Evolutionary conservation across 2,113 vertebrate species (phyloP), one percentile per base, ranked within the genome.

Genomic region (Coptodon bakossiorum): DNA sequence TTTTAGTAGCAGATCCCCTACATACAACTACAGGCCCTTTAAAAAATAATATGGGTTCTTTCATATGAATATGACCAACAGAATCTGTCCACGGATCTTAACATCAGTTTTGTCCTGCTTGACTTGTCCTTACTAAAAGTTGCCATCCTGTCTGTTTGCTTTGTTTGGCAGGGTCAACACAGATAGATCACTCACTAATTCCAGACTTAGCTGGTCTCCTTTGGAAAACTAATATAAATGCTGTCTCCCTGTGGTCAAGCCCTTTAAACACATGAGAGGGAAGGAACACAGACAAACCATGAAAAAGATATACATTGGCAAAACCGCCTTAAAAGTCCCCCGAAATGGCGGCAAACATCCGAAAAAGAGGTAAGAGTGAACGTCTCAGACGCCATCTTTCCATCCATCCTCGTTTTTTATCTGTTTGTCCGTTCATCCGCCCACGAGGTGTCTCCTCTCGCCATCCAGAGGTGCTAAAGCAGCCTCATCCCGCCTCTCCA

Each of bases 221-320:
- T 87, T 87, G 81, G 88, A 71, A 92, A 88, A 80, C 83, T 87
- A 91, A 91, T 83, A 85, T 88, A 84, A 90, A 92, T 89, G 92
- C 88, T 85, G 85, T 84, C 90, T 85, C 84, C 92, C 89, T 76
- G 88, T 84, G 90, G 89, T 91, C 94, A 80, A 94, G 91, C 82
- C 71, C 88, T 88, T 85, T 90, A 92, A 95, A 95, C 94, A 94
- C 94, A 96, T 95, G 95, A 95, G 94, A 94, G 93, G 93, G 88
- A 94, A 91, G 93, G 91, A 96, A 95, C 95, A 95, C 86, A 95
- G 94, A 85, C 90, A 95, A 95, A 96, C 95, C 96, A 97, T 97
- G 96, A 97, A 97, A 96, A 97, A 97, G 95, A 96, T 97, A 90
- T 97, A 97, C 95, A 96, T 97, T 94, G 96, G 96, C 90, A 97